Conservation (phyloP, 1,140 invertebrate species). For the Panagrolaimus sp. region DNA sequence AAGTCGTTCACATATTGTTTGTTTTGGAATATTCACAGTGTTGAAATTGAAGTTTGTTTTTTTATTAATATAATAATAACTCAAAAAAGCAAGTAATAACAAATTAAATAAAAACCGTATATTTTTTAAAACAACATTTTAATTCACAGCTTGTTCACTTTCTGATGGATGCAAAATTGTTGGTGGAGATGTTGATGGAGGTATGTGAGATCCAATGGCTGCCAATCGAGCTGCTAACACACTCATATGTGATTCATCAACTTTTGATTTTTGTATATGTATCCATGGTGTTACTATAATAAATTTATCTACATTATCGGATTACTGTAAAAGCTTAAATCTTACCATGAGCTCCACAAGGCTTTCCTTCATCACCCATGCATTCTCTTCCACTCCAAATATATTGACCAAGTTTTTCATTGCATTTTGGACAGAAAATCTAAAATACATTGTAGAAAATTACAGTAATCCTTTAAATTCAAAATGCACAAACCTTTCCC, state of each 20-base stretch:
- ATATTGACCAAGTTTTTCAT: slow-evolving; percentile 43
- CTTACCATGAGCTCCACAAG: slow-evolving; percentile 35
- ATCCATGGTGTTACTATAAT: slow-evolving; percentile 48
- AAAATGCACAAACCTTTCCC: slow-evolving; percentile 43
- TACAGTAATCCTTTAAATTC: not conserved
- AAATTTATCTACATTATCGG: not conserved
- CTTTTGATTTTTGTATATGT: slow-evolving; percentile 43
- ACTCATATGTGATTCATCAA: slow-evolving; percentile 30
- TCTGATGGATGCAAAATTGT: no score
- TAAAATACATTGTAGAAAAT: slow-evolving; percentile 22
- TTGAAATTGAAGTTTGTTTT: no score
- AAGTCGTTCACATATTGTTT: no score
- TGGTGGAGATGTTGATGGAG: no score
- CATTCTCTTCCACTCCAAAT: slow-evolving; percentile 36
- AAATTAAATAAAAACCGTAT: no score
- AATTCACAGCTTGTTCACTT: no score
- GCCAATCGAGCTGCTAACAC: not conserved
- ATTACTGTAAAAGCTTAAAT: slow-evolving; percentile 8
- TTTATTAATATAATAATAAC: no score
- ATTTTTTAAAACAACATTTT: no score
- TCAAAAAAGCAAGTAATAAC: no score
- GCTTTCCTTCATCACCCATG: slow-evolving; percentile 19
- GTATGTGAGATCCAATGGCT: not conserved
- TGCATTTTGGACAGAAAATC: slow-evolving; percentile 45
- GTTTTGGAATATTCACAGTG: no score